Evolutionary conservation across 2,113 vertebrate genomes (phyloP).

Genomic region (Thryonomys swinderianus): DNA sequence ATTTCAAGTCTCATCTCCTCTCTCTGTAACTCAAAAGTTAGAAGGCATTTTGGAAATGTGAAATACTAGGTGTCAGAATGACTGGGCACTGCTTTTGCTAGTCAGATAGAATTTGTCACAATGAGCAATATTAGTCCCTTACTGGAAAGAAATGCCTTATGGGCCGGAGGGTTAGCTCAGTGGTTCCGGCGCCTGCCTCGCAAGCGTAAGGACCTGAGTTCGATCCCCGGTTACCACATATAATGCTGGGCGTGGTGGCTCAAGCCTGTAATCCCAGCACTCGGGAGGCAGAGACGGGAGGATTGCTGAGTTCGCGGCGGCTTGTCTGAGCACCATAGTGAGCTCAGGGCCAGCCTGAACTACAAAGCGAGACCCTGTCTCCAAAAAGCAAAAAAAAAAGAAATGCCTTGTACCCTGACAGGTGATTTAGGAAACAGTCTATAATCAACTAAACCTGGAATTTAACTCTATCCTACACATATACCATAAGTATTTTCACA

Average conservation of each 20-base stretch:
- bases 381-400: too few relatives aligned
- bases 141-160: background rate
- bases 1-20: background rate
- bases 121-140: background rate
- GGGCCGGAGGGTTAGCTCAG: too few relatives aligned
- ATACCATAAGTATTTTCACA: constrained; percentile 36
- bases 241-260: too few relatives aligned
- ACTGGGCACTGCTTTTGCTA: background rate
- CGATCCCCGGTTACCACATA: too few relatives aligned
- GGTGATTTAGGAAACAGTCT: background rate
- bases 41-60: background rate
- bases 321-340: too few relatives aligned
- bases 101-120: background rate
- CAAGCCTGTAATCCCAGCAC: too few relatives aligned
- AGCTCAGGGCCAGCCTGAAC: too few relatives aligned
- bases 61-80: background rate
- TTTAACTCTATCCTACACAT: background rate
- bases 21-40: background rate
- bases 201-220: too few relatives aligned
- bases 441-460: background rate
- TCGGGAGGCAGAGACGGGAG: too few relatives aligned
- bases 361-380: too few relatives aligned
- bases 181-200: too few relatives aligned
- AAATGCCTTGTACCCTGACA: background rate
- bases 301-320: too few relatives aligned